These are phyloP conservation scores for Ormyrus nitidulus DNA, from an alignment of 2,888 invertebrate species.

Conservation along the genomic window DNA sequence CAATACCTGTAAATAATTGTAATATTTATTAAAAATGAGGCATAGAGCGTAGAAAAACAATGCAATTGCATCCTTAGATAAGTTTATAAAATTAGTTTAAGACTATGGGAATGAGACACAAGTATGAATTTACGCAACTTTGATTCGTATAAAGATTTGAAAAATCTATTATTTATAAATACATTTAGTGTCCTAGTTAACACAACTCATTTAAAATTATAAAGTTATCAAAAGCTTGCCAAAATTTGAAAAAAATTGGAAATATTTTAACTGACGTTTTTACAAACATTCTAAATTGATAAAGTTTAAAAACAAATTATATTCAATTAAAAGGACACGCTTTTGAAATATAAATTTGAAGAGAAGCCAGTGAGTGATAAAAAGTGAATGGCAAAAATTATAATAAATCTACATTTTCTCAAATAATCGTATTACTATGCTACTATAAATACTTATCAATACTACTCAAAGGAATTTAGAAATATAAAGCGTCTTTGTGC, in stretches of 20 bases:
- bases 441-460: conserved; percentile 60
- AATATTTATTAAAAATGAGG: conserved; percentile 72
- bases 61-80: conserved; percentile 64
- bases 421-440: conserved; percentile 66
- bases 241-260: conserved; percentile 24
- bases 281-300: conserved; percentile 53
- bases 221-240: too few relatives aligned
- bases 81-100: conserved; percentile 61
- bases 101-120: conserved; percentile 3
- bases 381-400: conserved; percentile 44
- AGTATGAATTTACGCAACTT: not conserved
- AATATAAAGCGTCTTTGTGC: not conserved
- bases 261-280: conserved; percentile 11
- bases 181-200: conserved; percentile 70
- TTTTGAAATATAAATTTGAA: not conserved
- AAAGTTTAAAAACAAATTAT: too few relatives aligned
- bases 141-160: not conserved
- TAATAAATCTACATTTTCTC: conserved; percentile 64
- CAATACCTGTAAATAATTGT: conserved; percentile 72
- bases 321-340: not conserved
- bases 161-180: not conserved
- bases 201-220: conserved; percentile 36
- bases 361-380: conserved; percentile 51
- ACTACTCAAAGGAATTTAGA: conserved; percentile 54
- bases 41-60: conserved; percentile 62